phyloP scores from a whole-genome alignment of 2,113 vertebrate species.

The Calyptomena viridis region DNA sequence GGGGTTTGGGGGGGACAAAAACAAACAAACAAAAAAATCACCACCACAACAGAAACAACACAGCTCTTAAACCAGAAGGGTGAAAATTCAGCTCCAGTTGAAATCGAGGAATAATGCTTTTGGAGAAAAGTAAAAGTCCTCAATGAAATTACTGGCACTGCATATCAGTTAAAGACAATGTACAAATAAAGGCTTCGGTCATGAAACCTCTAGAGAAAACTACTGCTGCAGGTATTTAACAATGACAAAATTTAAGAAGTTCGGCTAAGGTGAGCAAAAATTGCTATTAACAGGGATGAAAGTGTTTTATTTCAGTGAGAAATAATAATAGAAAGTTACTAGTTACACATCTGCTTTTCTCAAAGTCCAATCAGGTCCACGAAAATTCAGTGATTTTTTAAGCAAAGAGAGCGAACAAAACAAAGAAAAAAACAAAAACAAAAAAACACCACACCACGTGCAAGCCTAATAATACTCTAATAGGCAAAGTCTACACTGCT shows the following conservation, averaged over 20 bases:
- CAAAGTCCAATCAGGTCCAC: accelerated
- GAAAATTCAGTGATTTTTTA: not conserved
- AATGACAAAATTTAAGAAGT: not conserved
- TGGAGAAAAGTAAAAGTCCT: not conserved
- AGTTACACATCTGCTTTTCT: not conserved
- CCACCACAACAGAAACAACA: not conserved
- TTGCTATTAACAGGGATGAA: not conserved
- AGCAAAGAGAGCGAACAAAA: not conserved
- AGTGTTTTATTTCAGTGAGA: not conserved
- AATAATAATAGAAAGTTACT: not conserved
- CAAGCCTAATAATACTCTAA: not conserved
- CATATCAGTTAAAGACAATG: not conserved
- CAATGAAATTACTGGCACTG: not conserved
- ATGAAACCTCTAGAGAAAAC: not conserved
- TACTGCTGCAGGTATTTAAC: not conserved
- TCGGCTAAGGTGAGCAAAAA: not conserved
- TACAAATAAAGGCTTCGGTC: not conserved
- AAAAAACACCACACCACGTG: not conserved
- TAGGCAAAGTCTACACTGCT: not conserved
- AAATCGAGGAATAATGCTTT: not conserved
- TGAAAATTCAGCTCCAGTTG: not conserved
- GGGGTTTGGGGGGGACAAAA: not conserved
- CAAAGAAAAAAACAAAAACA: not conserved
- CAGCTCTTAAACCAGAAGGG: not conserved
- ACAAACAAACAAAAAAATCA: not conserved